Conservation (phyloP, 2,113 vertebrate genomes). For the Campylomormyrus tamandua region DNA sequence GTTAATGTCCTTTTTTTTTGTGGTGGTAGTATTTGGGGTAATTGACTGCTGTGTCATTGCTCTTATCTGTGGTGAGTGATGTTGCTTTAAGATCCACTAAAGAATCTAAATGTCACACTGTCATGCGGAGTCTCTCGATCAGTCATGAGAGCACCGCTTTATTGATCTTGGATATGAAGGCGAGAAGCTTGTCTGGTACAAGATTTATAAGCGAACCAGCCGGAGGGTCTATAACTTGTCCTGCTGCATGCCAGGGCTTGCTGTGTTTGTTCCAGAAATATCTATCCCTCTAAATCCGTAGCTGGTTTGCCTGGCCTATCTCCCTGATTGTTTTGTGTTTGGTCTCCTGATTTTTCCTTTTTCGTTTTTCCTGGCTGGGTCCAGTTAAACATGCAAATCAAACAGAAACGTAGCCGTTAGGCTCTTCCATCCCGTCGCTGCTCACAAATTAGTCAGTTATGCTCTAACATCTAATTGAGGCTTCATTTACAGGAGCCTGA, state of each 20-base stretch:
- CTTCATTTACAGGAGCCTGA: neutral
- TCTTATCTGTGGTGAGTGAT: neutral
- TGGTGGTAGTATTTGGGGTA: neutral
- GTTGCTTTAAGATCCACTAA: neutral
- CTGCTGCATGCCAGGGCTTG: neutral
- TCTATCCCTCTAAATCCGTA: neutral
- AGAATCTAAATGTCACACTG: neutral
- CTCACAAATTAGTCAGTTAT: neutral
- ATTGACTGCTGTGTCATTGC: neutral
- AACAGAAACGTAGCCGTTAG: neutral
- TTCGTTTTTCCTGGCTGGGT: neutral
- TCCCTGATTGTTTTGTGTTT: neutral
- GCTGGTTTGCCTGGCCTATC: neutral
- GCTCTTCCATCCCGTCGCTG: neutral
- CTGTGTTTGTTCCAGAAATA: neutral
- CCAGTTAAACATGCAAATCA: neutral
- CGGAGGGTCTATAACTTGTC: neutral
- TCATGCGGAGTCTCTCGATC: neutral
- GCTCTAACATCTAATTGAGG: neutral
- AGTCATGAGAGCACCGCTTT: neutral
- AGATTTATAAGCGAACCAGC: neutral
- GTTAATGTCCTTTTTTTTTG: neutral
- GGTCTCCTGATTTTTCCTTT: neutral
- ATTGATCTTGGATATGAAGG: neutral
- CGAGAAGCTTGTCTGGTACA: neutral